phyloP scores from a whole-genome alignment of 2,888 invertebrate species.

The Cephus rjabovi region DNA sequence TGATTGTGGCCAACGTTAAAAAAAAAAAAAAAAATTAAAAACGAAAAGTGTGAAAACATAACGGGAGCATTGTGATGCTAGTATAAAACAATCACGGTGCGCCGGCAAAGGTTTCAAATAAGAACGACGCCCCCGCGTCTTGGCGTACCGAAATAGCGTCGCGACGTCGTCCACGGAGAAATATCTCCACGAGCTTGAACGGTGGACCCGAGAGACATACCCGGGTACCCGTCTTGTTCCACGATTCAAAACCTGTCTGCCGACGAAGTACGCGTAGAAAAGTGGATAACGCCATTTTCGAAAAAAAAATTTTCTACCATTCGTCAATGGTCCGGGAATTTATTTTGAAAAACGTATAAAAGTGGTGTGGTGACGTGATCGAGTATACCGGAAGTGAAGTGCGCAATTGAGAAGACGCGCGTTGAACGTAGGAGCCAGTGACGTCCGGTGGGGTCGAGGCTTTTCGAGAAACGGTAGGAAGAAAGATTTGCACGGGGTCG shows the following conservation, averaged over 20 bases:
- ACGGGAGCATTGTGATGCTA: background rate
- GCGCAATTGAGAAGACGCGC: background rate
- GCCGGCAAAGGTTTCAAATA: conserved; percentile 41
- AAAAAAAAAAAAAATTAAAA: no score
- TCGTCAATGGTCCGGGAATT: background rate
- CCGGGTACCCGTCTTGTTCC: background rate
- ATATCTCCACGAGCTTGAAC: background rate
- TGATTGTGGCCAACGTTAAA: background rate
- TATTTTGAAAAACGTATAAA: background rate
- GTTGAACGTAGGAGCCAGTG: background rate
- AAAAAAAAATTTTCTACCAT: background rate
- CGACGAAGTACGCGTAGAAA: background rate
- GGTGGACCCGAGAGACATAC: background rate
- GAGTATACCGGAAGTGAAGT: background rate
- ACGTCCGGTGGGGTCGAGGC: background rate
- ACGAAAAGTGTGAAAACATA: background rate
- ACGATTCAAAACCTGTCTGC: background rate
- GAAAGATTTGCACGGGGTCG: background rate
- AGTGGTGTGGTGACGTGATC: background rate
- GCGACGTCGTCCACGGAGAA: conserved; percentile 30
- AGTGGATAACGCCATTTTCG: background rate
- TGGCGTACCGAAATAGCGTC: conserved; percentile 54
- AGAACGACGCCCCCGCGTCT: conserved; percentile 55
- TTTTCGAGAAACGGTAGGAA: background rate
- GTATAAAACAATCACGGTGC: background rate